phyloP scores from a whole-genome alignment of 2,113 vertebrate species.

The Poecile atricapillus region DNA sequence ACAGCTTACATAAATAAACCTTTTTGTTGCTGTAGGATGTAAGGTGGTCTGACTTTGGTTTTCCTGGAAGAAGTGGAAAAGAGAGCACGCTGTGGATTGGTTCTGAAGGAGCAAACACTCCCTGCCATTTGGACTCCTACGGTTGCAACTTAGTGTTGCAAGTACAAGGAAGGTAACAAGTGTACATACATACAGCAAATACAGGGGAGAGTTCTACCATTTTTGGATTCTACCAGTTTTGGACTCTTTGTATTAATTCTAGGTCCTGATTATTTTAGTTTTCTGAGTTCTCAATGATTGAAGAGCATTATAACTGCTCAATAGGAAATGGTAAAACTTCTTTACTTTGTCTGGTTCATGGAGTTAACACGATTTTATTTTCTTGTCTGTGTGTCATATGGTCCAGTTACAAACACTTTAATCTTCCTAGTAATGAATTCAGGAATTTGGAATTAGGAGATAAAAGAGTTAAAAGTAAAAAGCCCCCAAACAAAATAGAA shows the following conservation, averaged over 20 bases:
- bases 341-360: background rate
- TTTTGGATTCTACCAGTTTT: background rate
- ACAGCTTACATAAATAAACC: background rate
- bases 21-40: slow-evolving; percentile 78
- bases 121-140: slow-evolving; percentile 92
- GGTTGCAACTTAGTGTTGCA: slow-evolving; percentile 95
- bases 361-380: background rate
- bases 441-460: background rate
- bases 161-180: slow-evolving; percentile 90
- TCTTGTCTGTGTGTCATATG: background rate
- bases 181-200: background rate
- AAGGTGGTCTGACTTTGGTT: slow-evolving; percentile 92
- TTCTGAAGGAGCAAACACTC: slow-evolving; percentile 88
- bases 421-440: background rate
- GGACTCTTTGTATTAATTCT: background rate
- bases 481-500: background rate
- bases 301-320: background rate
- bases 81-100: slow-evolving; percentile 95
- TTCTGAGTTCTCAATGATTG: background rate
- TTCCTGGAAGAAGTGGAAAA: slow-evolving; percentile 83
- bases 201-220: background rate
- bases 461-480: slow-evolving; percentile 26
- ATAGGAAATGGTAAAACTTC: background rate
- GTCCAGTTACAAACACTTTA: background rate
- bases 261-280: background rate